Evolutionary conservation across 2,113 vertebrate species (phyloP).

Genomic region (Rhombomys opimus): DNA sequence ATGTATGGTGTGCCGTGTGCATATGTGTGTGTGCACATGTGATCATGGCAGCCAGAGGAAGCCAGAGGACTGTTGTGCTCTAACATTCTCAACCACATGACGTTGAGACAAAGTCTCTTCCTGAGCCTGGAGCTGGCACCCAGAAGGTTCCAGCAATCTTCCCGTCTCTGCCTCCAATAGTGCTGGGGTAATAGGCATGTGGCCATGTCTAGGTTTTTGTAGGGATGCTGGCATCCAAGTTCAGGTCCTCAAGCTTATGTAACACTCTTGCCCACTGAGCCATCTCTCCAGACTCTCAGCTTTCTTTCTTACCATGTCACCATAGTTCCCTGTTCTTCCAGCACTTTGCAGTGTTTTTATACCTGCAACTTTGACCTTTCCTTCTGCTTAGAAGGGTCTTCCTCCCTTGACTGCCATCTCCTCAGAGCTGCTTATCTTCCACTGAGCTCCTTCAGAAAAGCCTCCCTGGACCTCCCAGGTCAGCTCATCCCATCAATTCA

Average conservation of each 20-base stretch:
- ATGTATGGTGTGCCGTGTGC: neutral
- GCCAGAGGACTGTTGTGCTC: neutral
- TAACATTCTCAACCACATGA: neutral
- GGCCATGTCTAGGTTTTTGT: neutral
- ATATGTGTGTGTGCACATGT: neutral
- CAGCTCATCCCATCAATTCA: neutral
- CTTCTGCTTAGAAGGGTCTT: neutral
- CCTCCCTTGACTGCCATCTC: neutral
- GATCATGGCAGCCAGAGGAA: neutral
- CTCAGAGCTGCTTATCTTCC: neutral
- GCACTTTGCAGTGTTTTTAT: neutral
- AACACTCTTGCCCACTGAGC: neutral
- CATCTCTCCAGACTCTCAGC: too few species aligned
- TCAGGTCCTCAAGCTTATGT: neutral
- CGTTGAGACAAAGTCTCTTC: neutral
- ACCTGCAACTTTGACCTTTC: neutral
- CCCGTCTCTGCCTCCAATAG: neutral
- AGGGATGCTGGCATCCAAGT: neutral
- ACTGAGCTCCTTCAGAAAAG: neutral
- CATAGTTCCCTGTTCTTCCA: neutral
- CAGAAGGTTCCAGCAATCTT: too few species aligned
- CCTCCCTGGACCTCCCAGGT: neutral
- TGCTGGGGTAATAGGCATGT: neutral
- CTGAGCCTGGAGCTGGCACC: neutral
- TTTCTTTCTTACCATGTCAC: neutral